These are phyloP conservation scores for Drosophila azteca DNA, from an alignment of 1,140 invertebrate species.

Conservation along the genomic window DNA sequence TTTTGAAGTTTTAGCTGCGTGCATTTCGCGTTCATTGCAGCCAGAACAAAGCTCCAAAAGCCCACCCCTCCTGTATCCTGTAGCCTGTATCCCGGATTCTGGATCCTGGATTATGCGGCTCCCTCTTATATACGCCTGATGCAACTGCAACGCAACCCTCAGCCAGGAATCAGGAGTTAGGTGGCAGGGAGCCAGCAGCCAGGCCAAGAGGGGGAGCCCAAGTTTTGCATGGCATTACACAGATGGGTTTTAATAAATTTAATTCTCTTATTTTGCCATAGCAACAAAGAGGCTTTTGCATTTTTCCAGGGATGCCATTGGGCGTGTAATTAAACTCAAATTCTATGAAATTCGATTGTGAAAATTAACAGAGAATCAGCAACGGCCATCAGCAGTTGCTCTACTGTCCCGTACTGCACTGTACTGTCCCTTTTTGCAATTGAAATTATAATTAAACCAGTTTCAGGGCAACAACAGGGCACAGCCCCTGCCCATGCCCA, in stretches of 20 bases:
- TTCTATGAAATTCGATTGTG: constrained; percentile 72
- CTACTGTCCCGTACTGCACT: no score
- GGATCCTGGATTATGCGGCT: constrained; percentile 14
- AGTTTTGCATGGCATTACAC: constrained; percentile 61
- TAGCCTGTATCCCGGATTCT: no score
- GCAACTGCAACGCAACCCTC: no score
- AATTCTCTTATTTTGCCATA: constrained; percentile 27
- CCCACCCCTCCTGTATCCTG: constrained; percentile 7
- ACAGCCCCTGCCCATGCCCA: no score
- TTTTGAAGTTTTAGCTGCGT: constrained; percentile 76
- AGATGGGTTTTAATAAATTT: constrained; percentile 75
- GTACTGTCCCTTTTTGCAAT: constrained; percentile 43
- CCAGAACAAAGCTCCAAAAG: constrained; percentile 44
- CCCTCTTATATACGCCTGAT: neutral
- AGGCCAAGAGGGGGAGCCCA: constrained; percentile 18
- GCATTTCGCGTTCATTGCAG: constrained; percentile 70
- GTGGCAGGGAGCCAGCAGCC: no score
- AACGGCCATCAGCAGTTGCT: constrained; percentile 4
- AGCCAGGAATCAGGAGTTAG: no score
- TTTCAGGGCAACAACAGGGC: no score
- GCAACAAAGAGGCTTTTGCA: constrained; percentile 28
- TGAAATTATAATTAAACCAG: constrained; percentile 71
- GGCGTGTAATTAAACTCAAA: constrained; percentile 66
- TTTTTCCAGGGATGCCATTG: constrained; percentile 32
- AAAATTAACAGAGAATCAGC: constrained; percentile 58